A percentile compares a stretch with the other conserved stretches of the same genome.
Conservation (phyloP, 2,888 invertebrate genomes). For the Drosophila setosimentum region DNA sequence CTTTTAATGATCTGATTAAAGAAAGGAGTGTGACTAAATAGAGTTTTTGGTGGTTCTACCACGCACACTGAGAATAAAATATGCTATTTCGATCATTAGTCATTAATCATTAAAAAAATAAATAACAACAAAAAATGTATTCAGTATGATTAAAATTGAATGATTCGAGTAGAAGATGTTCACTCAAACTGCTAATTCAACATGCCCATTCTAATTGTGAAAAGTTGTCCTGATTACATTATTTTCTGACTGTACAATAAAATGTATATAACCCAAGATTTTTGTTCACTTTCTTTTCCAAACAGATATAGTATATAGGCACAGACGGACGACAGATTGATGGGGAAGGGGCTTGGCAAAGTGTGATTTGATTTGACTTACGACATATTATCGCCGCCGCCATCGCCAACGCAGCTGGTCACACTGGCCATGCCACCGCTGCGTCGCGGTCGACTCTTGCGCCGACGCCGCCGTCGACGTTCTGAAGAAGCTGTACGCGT, state of each 20-base stretch:
- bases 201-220: neutral
- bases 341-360: neutral
- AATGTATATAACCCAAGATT: neutral
- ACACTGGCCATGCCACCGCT: constrained; percentile 78
- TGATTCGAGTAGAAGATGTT: neutral
- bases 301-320: too few species aligned
- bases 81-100: neutral
- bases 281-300: neutral
- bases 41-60: too few species aligned
- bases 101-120: neutral
- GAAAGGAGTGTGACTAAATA: neutral
- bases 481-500: constrained; percentile 84
- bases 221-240: neutral
- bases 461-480: constrained; percentile 82
- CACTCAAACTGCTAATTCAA: neutral
- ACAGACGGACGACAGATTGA: neutral
- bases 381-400: constrained; percentile 83
- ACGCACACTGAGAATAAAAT: neutral
- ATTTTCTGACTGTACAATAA: neutral
- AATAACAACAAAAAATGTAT: neutral
- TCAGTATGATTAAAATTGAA: neutral
- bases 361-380: constrained; percentile 62
- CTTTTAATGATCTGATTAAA: neutral
- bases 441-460: constrained; percentile 84
- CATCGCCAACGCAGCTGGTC: constrained; percentile 81